Base-by-base conservation (phyloP, 2,113 vertebrate species). In the Ophthalmolycus amberensis region DNA sequence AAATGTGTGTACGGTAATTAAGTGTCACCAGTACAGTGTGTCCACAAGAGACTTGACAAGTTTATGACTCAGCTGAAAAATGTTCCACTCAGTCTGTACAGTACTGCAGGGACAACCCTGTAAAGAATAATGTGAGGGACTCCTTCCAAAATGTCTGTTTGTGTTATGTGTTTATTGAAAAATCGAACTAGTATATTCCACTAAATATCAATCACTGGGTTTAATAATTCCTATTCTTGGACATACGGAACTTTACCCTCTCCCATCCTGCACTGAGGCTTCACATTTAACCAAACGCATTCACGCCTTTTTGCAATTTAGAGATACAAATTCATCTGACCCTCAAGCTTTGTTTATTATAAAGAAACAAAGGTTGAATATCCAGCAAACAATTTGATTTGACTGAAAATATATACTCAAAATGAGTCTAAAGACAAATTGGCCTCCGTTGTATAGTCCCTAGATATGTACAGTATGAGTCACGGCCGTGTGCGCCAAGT, bases 61-160 rank as follows among this genome's bases (percentile, higher is more conserved):
- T 70, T 48, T 20, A 20, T 77, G 54, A 37, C 11, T 59, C 54
- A 59, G 64, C 38, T 46, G 46, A 54, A 65, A 40, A 29, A n/a
- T 70, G 46, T 70, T 37, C 20, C 46, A 52, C 29, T 22, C 1
- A 64, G 34, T 64, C 34, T 6, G 20, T 34, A 34, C 44, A 34
- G 18, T 12, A 32, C 29, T 22, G 29, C 11, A 18, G 44, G 18
- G 44, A 15, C 38, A 16, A 5, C n/a, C 3, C 62, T n/a, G 20
- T 38, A 38, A 25, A 44, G 27, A 22, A 64, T n/a, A 37, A 22
- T n/a, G 11, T 14, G 34, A 15, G 25, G 15, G 8, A 29, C 20
- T 48, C 25, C 16, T 46, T 67, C 9, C 10, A 10, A 70, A 52
- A 52, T n/a, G 29, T 50, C 9, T 50, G 16, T 20, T 48, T 48